Conservation (phyloP, 1,140 invertebrate genomes). For the Leguminivora glycinivorella region DNA sequence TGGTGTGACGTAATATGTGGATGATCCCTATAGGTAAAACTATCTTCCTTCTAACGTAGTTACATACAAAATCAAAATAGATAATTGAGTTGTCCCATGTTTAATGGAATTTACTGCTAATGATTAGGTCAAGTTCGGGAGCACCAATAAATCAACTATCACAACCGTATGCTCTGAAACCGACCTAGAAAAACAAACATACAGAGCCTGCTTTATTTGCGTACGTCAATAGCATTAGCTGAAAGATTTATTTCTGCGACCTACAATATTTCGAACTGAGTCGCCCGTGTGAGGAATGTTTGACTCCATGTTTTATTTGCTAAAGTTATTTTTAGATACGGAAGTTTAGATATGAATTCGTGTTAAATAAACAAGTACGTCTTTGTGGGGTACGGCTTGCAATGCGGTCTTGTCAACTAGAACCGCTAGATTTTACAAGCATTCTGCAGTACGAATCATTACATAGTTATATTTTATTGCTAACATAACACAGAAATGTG, state of each 20-base stretch:
- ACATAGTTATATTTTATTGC: background rate
- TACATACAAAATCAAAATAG: background rate
- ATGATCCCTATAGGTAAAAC: too few species aligned
- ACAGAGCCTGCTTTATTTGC: constrained; percentile 6
- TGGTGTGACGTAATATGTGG: too few species aligned
- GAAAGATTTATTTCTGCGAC: constrained; percentile 19
- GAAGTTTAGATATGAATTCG: constrained; percentile 48
- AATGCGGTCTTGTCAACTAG: constrained; percentile 18
- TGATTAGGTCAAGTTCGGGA: constrained; percentile 22
- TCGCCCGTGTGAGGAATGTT: background rate
- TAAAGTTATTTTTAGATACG: constrained; percentile 42
- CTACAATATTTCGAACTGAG: background rate
- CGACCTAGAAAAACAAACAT: constrained; percentile 24
- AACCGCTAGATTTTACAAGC: background rate
- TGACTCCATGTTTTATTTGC: constrained; percentile 18
- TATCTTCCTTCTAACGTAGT: background rate
- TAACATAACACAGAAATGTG: background rate
- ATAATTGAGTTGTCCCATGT: background rate
- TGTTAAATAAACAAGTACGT: constrained; percentile 43
- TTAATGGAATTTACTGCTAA: constrained; percentile 8
- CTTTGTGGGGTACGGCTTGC: constrained; percentile 30
- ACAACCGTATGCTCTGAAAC: constrained; percentile 27
- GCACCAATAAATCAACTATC: constrained; percentile 25
- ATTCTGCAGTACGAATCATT: background rate
- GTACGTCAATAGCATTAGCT: constrained; percentile 7